Evolutionary conservation across 2,113 vertebrate species (phyloP).

Genomic region (Melanerpes formicivorus): DNA sequence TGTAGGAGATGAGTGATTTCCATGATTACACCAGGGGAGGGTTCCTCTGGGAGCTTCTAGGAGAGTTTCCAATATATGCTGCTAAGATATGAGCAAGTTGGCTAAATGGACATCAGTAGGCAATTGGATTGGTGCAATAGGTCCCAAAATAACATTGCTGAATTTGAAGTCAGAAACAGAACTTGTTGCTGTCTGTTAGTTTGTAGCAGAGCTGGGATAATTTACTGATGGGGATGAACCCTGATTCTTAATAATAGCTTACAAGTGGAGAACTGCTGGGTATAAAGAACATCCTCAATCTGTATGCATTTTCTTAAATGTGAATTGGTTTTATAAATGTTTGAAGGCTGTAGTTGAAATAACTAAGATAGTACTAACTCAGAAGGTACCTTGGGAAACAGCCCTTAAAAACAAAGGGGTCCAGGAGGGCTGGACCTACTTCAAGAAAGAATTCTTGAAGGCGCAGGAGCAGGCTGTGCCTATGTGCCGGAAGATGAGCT

Average conservation of each 20-base stretch:
- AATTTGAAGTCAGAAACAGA: neutral
- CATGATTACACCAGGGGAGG: fast-evolving
- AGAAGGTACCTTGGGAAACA: too few relatives aligned
- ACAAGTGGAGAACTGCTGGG: neutral
- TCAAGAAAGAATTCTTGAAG: too few relatives aligned
- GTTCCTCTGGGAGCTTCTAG: neutral
- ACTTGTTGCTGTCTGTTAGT: neutral
- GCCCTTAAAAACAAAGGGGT: too few relatives aligned
- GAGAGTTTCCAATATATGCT: neutral
- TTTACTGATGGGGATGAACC: neutral
- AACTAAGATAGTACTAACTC: too few relatives aligned
- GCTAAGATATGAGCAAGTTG: neutral
- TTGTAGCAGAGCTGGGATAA: neutral
- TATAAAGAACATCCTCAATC: neutral
- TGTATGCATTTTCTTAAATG: neutral
- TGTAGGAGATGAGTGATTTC: neutral
- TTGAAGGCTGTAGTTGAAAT: neutral
- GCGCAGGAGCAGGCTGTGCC: too few relatives aligned
- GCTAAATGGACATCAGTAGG: neutral
- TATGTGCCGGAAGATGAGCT: too few relatives aligned
- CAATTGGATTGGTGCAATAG: neutral
- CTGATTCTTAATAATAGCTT: neutral
- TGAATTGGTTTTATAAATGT: neutral
- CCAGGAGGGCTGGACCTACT: too few relatives aligned
- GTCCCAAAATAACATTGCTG: neutral